Evolutionary conservation across 2,113 vertebrate species (phyloP).

Genomic region (Lonchura striata): DNA sequence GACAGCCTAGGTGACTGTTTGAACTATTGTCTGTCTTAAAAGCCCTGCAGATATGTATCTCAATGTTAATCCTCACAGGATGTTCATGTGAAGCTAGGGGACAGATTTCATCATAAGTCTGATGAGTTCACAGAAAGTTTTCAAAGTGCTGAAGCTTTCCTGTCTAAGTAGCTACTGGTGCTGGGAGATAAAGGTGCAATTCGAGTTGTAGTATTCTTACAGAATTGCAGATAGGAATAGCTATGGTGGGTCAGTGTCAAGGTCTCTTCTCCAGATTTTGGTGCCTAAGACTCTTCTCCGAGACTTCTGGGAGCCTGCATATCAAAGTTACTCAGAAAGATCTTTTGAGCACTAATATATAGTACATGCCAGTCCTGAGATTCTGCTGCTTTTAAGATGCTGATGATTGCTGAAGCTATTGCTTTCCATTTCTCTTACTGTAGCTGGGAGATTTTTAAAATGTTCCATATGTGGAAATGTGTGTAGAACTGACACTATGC

Average conservation of each 20-base stretch:
- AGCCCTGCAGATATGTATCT: background rate
- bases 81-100: background rate
- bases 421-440: background rate
- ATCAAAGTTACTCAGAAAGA: background rate
- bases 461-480: conserved; percentile 25
- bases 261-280: background rate
- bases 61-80: background rate
- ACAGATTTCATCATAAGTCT: background rate
- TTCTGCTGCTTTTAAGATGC: background rate
- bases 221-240: background rate
- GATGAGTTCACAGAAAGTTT: background rate
- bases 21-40: background rate
- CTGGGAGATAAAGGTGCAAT: background rate
- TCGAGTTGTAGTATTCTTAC: background rate
- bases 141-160: background rate
- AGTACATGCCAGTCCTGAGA: background rate
- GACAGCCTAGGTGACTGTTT: background rate
- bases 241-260: background rate
- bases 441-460: background rate
- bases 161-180: background rate
- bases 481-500: background rate
- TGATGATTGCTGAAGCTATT: background rate
- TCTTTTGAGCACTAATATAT: background rate
- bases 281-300: background rate
- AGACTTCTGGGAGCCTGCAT: background rate